phyloP scores from a whole-genome alignment of 1,140 invertebrate genomes.

The Drosophila orena region DNA sequence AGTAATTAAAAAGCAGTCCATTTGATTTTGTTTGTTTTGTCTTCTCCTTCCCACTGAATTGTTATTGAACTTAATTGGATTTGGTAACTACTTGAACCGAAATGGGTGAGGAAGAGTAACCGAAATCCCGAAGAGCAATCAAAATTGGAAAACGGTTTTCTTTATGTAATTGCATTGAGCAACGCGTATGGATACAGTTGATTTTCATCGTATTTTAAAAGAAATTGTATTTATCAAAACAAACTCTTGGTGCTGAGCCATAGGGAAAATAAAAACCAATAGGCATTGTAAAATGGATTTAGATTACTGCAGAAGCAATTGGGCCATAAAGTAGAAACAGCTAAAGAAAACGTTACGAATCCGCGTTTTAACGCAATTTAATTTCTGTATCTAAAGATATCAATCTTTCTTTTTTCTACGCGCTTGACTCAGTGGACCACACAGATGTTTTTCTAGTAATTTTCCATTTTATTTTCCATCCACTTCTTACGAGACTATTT shows the following conservation, averaged over 20 bases:
- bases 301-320: background rate
- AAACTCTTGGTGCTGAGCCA: conserved; percentile 37
- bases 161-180: conserved; percentile 37
- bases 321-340: background rate
- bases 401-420: background rate
- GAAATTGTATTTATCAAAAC: conserved; percentile 24
- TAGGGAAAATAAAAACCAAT: conserved; percentile 41
- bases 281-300: background rate
- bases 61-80: conserved; percentile 75
- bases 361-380: background rate
- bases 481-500: conserved; percentile 60
- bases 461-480: conserved; percentile 48
- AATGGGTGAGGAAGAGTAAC: conserved; percentile 15
- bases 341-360: background rate
- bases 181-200: conserved; percentile 1
- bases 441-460: conserved; percentile 38
- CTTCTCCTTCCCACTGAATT: conserved; percentile 23
- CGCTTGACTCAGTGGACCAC: conserved; percentile 25
- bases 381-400: conserved; percentile 4
- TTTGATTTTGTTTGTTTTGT: conserved; percentile 45
- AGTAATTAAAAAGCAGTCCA: conserved; percentile 37
- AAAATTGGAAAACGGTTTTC: conserved; percentile 30
- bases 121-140: conserved; percentile 13
- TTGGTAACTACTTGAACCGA: conserved; percentile 38
- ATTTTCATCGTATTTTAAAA: conserved; percentile 45